Evolutionary conservation across 2,888 invertebrate genomes (phyloP).

Genomic region (Fissipunctia ypsillon): DNA sequence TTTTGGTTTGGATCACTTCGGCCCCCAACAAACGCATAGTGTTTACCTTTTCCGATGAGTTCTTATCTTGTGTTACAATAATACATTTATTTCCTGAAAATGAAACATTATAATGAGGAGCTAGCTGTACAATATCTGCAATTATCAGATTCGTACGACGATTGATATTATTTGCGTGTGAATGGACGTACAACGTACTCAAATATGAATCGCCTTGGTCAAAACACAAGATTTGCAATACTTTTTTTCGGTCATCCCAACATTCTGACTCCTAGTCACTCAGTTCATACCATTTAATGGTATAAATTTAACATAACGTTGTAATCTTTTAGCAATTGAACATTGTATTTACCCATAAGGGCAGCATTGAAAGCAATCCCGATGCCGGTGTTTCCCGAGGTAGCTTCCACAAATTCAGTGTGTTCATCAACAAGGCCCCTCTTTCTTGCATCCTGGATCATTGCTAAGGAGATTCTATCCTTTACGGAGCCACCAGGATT

Average conservation of each 20-base stretch:
- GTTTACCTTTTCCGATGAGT: slow-evolving; percentile 98
- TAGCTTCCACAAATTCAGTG: slow-evolving; percentile 96
- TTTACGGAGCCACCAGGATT: slow-evolving; percentile 98
- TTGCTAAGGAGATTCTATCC: slow-evolving; percentile 96
- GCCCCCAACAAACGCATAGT: slow-evolving; percentile 96
- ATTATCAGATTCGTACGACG: slow-evolving; percentile 18
- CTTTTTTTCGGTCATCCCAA: slow-evolving; percentile 8
- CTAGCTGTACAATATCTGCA: slow-evolving; percentile 4
- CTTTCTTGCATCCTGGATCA: slow-evolving; percentile 97
- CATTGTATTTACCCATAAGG: slow-evolving; percentile 83
- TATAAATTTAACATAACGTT: not conserved
- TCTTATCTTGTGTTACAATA: slow-evolving; percentile 98
- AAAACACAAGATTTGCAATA: not conserved
- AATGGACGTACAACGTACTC: not conserved
- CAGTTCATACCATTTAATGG: not conserved
- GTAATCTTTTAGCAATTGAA: not conserved
- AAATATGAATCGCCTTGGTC: slow-evolving; percentile 7
- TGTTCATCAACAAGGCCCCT: slow-evolving; percentile 95
- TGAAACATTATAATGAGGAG: slow-evolving; percentile 3
- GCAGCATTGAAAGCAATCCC: slow-evolving; percentile 97
- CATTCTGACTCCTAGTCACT: not conserved
- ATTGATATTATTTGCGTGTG: slow-evolving; percentile 12
- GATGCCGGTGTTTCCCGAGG: slow-evolving; percentile 96
- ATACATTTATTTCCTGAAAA: slow-evolving; percentile 94
- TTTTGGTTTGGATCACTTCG: slow-evolving; percentile 94